Evolutionary conservation across 2,113 vertebrate species (phyloP).

Genomic region (Peucedramus taeniatus): DNA sequence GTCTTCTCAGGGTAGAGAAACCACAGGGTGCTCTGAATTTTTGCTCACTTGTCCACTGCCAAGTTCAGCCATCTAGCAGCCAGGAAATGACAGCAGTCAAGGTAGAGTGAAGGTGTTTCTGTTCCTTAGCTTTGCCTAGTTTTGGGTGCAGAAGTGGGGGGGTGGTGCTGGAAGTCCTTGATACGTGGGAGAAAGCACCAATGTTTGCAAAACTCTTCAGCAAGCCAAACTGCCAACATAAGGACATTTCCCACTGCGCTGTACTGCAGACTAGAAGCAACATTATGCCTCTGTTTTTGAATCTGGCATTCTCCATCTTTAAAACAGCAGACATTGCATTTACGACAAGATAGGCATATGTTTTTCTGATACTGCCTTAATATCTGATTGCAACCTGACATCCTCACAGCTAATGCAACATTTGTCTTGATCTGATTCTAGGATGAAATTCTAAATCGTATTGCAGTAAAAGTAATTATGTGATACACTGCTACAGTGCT

Average conservation of each 20-base stretch:
- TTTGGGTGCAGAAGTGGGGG: accelerated
- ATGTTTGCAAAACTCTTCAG: neutral
- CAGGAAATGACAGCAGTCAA: neutral
- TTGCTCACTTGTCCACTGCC: neutral
- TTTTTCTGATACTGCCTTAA: neutral
- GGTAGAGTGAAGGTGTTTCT: neutral
- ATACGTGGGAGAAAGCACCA: neutral
- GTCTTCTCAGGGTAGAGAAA: neutral
- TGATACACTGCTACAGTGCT: neutral
- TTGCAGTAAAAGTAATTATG: neutral
- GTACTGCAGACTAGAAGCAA: neutral
- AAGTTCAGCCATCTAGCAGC: neutral
- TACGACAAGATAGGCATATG: neutral
- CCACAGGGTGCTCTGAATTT: neutral
- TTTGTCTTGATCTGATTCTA: neutral
- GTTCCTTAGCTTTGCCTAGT: neutral
- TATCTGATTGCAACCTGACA: neutral
- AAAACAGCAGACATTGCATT: neutral
- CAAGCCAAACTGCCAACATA: neutral
- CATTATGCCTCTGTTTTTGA: neutral
- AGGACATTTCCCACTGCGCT: neutral
- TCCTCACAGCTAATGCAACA: neutral
- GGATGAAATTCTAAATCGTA: neutral
- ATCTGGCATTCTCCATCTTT: neutral
- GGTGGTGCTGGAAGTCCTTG: neutral